Conservation (phyloP, 1,140 invertebrate species). For the Dermatophagoides farinae region DNA sequence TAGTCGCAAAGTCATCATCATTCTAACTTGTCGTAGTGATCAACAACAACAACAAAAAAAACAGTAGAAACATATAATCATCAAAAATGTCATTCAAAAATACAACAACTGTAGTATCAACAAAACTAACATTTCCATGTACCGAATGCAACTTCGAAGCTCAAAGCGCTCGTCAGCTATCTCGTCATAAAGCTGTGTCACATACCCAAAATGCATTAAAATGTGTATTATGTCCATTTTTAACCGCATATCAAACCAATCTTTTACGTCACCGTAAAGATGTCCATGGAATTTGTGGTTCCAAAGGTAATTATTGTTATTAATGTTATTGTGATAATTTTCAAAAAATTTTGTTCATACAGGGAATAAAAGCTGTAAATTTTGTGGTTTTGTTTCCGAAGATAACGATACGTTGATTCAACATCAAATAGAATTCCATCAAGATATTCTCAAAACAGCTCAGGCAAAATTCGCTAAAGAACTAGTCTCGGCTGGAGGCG, state of each 20-base stretch:
- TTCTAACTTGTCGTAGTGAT: background rate
- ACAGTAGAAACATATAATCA: background rate
- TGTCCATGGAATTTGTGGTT: conserved; percentile 13
- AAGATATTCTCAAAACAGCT: conserved; percentile 13
- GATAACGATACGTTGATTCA: conserved; percentile 13
- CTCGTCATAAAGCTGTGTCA: conserved; percentile 17
- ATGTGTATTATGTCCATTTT: conserved; percentile 20
- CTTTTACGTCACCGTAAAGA: conserved; percentile 10
- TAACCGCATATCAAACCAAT: conserved; percentile 15
- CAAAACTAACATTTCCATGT: conserved; percentile 14
- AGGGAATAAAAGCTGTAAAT: conserved; percentile 14
- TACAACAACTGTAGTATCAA: background rate
- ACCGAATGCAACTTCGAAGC: conserved; percentile 16
- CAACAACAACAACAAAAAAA: background rate
- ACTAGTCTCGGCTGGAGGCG: conserved; percentile 10
- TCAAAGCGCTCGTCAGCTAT: conserved; percentile 16
- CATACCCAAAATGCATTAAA: conserved; percentile 17
- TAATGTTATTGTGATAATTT: background rate
- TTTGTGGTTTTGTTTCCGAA: conserved; percentile 12
- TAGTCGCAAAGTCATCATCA: background rate
- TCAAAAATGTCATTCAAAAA: background rate
- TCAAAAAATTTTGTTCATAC: background rate
- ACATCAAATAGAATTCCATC: conserved; percentile 11
- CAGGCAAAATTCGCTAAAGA: conserved; percentile 12
- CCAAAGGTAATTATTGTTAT: conserved; percentile 8